Base-by-base conservation (phyloP, 2,797 vertebrate species). In the Chloroceryle inda region DNA sequence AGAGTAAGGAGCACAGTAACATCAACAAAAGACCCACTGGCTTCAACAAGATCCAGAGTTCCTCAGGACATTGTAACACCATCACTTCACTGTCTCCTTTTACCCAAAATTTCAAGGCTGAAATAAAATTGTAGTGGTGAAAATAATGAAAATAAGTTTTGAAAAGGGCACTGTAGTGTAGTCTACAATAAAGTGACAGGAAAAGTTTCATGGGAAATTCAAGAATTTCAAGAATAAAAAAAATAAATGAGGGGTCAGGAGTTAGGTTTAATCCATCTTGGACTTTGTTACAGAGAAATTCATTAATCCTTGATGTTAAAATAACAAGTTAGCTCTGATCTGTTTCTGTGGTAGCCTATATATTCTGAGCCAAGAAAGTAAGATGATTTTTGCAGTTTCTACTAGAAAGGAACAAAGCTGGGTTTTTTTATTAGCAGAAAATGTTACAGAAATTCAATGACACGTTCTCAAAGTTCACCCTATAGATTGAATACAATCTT, bases 241-340 rank as follows among this genome's bases (percentile, higher is more conserved):
- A 42, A 45, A 47, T 68, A 66, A 42, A 7, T 59, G 13, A 66
- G 22, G 20, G 42, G 59, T 87, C 59, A 94, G n/a, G 83, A 42
- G 59, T 69, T 42, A 91, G 52, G 62, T 11, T 74, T 59, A 89
- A 89, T 91, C 38, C 64, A 69, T 49, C 63, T 76, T 53, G 61
- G 52, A 87, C n/a, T 68, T 83, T 49, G 17, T 64, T 37, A 75
- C 78, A 92, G 83, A 85, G 29, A 53, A 82, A 79, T 85, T 49
- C 85, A 91, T 77, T 91, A 31, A 77, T 42, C 80, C 29, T 89
- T 89, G 71, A 92, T 53, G 37, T 71, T 61, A 85, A 94, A 95
- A 92, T 86, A 90, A 68, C 59, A 74, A 53, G 10, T 40, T 84
- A 78, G 14, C 33, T 76, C 42, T 79, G 35, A 40, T 82, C 63